phyloP scores from a whole-genome alignment of 1,140 invertebrate genomes.

The Drosophila tani region DNA sequence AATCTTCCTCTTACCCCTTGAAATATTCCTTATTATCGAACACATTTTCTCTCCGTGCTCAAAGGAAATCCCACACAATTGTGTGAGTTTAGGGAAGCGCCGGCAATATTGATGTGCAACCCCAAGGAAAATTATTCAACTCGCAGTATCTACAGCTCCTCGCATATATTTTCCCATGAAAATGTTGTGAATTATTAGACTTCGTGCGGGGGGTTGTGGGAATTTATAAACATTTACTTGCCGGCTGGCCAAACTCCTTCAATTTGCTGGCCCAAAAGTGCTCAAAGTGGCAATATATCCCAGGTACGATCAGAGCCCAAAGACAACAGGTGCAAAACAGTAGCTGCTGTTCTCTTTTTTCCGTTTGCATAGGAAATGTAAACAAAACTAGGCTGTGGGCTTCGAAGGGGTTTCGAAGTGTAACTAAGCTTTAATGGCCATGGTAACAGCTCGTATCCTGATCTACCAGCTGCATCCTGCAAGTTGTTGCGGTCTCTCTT shows the following conservation, averaged over 20 bases:
- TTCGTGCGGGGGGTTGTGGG: slow-evolving; percentile 16
- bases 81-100: slow-evolving; percentile 4
- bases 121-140: slow-evolving; percentile 21
- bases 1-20: not conserved
- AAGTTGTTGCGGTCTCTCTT: slow-evolving; percentile 34
- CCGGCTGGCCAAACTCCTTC: slow-evolving; percentile 17
- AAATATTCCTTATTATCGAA: not conserved
- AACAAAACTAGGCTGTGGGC: slow-evolving; percentile 40
- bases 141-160: not conserved
- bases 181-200: slow-evolving; percentile 30
- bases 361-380: slow-evolving; percentile 60
- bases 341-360: slow-evolving; percentile 18
- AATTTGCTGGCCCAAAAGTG: slow-evolving; percentile 18
- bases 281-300: slow-evolving; percentile 14
- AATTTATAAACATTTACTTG: slow-evolving; percentile 28
- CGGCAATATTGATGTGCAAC: slow-evolving; percentile 27
- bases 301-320: slow-evolving; percentile 4
- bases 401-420: slow-evolving; percentile 16
- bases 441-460: slow-evolving; percentile 25
- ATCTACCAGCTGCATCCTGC: slow-evolving; percentile 34
- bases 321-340: slow-evolving; percentile 46
- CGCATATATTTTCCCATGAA: slow-evolving; percentile 44
- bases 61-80: slow-evolving; percentile 12
- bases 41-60: not conserved
- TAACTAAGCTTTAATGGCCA: slow-evolving; percentile 57